Conservation (phyloP, 2,888 invertebrate genomes). For the Hofmannophila pseudospretella region DNA sequence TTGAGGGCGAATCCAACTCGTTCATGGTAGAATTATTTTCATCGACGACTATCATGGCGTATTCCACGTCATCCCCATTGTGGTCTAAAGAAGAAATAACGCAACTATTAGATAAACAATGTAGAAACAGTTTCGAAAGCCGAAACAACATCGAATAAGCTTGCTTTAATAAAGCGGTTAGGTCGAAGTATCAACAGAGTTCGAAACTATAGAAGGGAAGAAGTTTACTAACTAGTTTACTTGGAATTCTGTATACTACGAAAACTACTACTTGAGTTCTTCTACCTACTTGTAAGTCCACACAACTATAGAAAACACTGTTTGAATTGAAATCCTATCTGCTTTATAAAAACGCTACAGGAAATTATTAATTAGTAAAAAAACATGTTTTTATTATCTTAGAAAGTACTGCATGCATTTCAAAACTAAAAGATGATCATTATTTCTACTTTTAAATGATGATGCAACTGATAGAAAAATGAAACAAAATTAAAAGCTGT, state of each 20-base stretch:
- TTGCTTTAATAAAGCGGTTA: constrained; percentile 57
- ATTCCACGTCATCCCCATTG: constrained; percentile 88
- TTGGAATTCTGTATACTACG: constrained; percentile 1
- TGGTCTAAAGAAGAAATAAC: constrained; percentile 52
- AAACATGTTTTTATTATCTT: too few species aligned
- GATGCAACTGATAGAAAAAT: constrained; percentile 54
- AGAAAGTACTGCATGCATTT: constrained; percentile 3
- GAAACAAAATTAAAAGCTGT: constrained; percentile 51
- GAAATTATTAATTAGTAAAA: too few species aligned
- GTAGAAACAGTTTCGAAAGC: constrained; percentile 3
- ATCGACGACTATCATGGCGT: constrained; percentile 93
- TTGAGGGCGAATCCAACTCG: constrained; percentile 90
- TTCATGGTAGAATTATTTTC: constrained; percentile 91
- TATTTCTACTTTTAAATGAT: constrained; percentile 40
- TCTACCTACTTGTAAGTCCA: too few species aligned
- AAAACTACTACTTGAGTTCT: too few species aligned
- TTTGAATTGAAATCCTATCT: too few species aligned
- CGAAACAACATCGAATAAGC: constrained; percentile 59
- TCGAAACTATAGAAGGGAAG: constrained; percentile 3
- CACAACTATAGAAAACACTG: too few species aligned
- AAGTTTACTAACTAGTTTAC: constrained; percentile 4
- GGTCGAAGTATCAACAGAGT: constrained; percentile 20
- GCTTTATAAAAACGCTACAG: too few species aligned
- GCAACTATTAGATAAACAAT: too few species aligned
- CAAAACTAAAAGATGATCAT: constrained; percentile 17